Evolutionary conservation across 2,797 vertebrate species (phyloP).

Genomic region (Rhincodon typus): DNA sequence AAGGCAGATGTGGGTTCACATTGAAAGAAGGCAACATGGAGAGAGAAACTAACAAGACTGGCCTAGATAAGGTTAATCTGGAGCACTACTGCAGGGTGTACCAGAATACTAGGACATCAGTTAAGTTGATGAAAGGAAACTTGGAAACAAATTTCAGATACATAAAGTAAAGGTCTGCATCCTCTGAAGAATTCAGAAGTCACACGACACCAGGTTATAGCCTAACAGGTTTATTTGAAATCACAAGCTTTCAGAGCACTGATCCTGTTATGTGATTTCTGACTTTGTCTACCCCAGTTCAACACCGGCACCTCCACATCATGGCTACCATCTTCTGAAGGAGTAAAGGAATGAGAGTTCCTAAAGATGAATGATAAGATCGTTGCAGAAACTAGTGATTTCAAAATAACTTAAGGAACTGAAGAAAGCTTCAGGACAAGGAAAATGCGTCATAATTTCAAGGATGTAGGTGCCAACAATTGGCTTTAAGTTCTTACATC

Average conservation of each 20-base stretch:
- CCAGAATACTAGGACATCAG: background rate
- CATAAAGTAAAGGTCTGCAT: background rate
- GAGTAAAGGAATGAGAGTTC: background rate
- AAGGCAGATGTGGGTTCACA: background rate
- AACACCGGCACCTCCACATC: no score
- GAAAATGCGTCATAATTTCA: background rate
- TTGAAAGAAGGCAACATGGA: background rate
- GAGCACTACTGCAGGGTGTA: background rate
- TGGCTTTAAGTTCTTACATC: background rate
- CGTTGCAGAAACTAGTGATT: background rate
- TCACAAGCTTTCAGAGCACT: no score
- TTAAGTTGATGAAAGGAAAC: background rate
- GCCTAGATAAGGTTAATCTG: background rate
- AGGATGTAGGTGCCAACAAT: background rate
- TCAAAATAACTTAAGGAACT: background rate
- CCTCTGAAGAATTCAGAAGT: background rate
- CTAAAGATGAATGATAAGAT: background rate
- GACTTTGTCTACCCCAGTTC: no score
- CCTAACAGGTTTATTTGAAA: no score
- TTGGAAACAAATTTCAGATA: background rate
- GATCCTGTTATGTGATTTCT: no score
- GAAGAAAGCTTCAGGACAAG: background rate
- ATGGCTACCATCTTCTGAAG: background rate
- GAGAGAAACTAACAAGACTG: background rate
- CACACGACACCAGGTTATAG: no score